Conservation (phyloP, 53 echinoderm and acorn worm species). For the Antedon mediterranea region DNA sequence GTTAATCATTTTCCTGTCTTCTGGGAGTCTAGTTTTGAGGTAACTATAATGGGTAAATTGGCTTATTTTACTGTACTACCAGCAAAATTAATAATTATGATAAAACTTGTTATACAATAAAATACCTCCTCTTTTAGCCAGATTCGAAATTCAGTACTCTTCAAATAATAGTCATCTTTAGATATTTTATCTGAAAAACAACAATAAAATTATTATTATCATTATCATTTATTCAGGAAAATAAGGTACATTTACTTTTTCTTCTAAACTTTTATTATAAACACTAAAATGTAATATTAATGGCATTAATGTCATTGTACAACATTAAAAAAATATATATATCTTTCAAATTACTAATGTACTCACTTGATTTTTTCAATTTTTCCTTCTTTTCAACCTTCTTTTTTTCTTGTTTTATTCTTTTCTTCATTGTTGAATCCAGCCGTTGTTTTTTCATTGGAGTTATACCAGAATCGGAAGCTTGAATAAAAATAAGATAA, state of each 20-base stretch:
- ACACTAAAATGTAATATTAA: too few species aligned
- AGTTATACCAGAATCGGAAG: background rate
- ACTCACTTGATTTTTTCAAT: conserved; percentile 29
- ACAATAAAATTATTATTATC: background rate
- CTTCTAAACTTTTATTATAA: too few species aligned
- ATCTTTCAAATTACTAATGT: background rate
- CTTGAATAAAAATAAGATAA: background rate
- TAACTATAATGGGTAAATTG: too few species aligned
- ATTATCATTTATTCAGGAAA: too few species aligned
- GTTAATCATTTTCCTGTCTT: too few species aligned
- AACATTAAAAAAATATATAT: too few species aligned
- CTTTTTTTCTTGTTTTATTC: conserved; percentile 46
- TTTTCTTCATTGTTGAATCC: conserved; percentile 46
- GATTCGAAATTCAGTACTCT: conserved; percentile 77
- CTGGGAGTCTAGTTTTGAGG: too few species aligned
- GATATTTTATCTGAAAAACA: conserved; percentile 63
- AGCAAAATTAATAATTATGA: too few species aligned
- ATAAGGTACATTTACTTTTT: too few species aligned
- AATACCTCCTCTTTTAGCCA: conserved; percentile 94
- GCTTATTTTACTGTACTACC: too few species aligned
- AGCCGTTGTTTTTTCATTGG: conserved; percentile 47
- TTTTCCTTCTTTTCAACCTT: conserved; percentile 52
- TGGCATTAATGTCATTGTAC: too few species aligned
- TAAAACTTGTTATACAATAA: too few species aligned
- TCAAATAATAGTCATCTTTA: conserved; percentile 84